phyloP scores from a whole-genome alignment of 2,113 vertebrate species.

The Cathartes aura region DNA sequence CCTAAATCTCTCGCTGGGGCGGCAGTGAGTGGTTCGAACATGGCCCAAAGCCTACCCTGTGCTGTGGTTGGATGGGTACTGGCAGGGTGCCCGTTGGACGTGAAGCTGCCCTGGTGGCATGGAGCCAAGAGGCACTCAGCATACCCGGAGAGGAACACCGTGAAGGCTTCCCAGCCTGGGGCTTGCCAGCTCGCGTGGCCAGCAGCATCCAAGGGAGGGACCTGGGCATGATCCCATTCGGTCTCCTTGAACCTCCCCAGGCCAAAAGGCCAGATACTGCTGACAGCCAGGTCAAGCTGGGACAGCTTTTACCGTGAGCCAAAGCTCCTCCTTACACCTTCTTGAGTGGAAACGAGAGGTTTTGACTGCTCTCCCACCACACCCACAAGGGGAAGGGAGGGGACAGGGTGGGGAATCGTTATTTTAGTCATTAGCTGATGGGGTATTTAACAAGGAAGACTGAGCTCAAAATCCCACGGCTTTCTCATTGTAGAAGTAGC shows the following conservation, averaged over 20 bases:
- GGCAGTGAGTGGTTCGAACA: background rate
- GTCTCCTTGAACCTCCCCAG: background rate
- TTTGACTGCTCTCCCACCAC: conserved; percentile 55
- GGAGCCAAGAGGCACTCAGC: background rate
- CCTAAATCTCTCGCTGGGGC: background rate
- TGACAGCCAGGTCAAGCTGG: conserved; percentile 16
- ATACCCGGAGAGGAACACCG: background rate
- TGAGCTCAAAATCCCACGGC: conserved; percentile 24
- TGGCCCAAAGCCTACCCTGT: background rate
- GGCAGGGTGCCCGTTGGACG: rapidly evolving
- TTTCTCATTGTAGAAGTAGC: background rate
- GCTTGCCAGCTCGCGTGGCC: background rate
- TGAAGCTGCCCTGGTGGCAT: background rate
- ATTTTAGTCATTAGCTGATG: conserved; percentile 64
- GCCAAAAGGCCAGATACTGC: background rate
- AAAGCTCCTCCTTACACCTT: conserved; percentile 66
- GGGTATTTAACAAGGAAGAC: conserved; percentile 46
- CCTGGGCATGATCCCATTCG: background rate
- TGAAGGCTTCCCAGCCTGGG: background rate
- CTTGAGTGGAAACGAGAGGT: conserved; percentile 61
- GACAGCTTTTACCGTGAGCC: conserved; percentile 44
- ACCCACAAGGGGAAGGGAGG: conserved; percentile 65
- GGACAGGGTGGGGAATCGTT: conserved; percentile 57
- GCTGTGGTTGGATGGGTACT: background rate
- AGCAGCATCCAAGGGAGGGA: background rate